Evolutionary conservation across 2,113 vertebrate genomes (phyloP), one percentile per base, ranked within the genome.

Genomic region (Ochotona curzoniae): DNA sequence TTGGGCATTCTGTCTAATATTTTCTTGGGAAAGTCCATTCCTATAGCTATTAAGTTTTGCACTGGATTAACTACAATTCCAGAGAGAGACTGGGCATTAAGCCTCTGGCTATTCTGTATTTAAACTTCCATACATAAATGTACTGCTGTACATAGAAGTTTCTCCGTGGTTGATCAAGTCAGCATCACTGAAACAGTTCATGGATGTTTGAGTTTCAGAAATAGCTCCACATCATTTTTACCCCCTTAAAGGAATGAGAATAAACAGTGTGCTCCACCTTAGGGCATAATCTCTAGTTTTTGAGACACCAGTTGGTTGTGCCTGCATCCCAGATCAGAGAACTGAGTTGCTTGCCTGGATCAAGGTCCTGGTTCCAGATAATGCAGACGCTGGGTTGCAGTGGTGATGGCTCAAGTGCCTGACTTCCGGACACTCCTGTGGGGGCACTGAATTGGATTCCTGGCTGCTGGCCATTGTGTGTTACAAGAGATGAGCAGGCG

Each of bases 201-300:
- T 78, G 13, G 21, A 38, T 63, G 38, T 78, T 84, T 67, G 54
- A 64, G 3, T 91, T 73, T 91, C 12, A 89, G 28, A 75, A 94
- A 93, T 38, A n/a, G 47, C 74, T 8, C 87, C 70, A 91, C 49
- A 76, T 32, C 1, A 0, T 57, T 93, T 92, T 87, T 23, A 84
- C 18, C 76, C 5, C 14, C 51, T 6, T 44, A 54, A 38, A 2
- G 15, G 3, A 83, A 78, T 92, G 26, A 64, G 17, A 26, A 5
- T 70, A 44, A 70, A 78, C 11, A 74, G 21, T 21, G 14, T 61
- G 17, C 38, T 18, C 30, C 49, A 57, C 70, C 8, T 26, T 30
- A 49, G 23, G 60, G 4, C 57, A 4, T 26, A n/a, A 44, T 38
- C 15, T 80, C 69, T 80, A 38, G 71, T 25, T 21, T 82, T 57